Percentiles rank a stretch among this genome's conserved stretches.
These are phyloP conservation scores for Gymnoscopelus braueri DNA, from an alignment of 2,797 vertebrate species.

Conservation along the genomic window DNA sequence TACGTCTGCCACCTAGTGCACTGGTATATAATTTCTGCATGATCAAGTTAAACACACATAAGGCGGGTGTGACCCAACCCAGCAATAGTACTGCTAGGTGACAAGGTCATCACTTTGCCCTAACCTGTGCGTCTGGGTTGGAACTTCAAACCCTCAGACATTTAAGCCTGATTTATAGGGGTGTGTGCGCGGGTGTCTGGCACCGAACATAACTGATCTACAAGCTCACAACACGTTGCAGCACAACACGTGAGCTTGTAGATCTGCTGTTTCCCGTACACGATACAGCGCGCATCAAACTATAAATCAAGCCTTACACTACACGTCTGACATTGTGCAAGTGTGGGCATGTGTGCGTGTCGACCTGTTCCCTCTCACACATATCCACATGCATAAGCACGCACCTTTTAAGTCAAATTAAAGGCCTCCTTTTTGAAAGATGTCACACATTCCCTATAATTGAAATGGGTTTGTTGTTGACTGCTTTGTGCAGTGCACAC, in stretches of 20 bases:
- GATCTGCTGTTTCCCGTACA: too few species aligned
- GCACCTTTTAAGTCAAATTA: too few species aligned
- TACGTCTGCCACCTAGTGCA: constrained; percentile 5
- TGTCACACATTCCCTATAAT: background rate
- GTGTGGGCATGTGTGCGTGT: background rate
- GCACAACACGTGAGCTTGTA: too few species aligned
- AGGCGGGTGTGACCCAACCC: background rate
- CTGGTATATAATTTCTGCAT: background rate
- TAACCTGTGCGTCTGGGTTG: background rate
- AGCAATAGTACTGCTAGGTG: background rate
- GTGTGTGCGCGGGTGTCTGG: background rate
- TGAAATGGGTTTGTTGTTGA: background rate
- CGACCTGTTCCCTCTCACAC: background rate
- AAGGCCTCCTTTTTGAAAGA: too few species aligned
- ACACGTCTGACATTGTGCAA: background rate
- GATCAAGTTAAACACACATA: background rate
- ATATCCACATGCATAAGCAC: background rate
- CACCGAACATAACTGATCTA: too few species aligned
- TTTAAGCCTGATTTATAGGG: background rate
- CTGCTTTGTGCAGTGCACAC: background rate
- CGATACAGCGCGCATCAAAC: too few species aligned
- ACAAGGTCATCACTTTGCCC: background rate
- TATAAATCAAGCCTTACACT: background rate
- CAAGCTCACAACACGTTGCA: too few species aligned
- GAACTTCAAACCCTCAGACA: background rate